A percentile compares a stretch with the other conserved stretches of the same genome.
These are phyloP conservation scores for Germaria angustata DNA, from an alignment of 2,888 invertebrate genomes.

Conservation along the genomic window DNA sequence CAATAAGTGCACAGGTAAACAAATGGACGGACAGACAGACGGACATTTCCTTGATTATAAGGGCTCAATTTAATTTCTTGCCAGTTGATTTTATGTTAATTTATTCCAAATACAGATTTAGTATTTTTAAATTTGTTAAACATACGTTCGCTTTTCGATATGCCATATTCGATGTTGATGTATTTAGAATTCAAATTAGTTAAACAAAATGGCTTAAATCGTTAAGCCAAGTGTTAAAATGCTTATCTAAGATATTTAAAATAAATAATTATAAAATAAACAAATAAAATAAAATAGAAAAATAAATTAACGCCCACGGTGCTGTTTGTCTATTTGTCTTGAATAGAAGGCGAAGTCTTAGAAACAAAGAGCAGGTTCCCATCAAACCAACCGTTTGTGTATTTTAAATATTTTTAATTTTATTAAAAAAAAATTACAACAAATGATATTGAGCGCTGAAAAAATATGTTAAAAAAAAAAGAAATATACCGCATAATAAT, in stretches of 20 bases:
- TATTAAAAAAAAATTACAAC: no score
- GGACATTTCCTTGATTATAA: slow-evolving; percentile 6
- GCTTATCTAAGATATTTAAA: background rate
- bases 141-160: slow-evolving; percentile 12
- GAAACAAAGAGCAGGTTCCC: slow-evolving; percentile 29
- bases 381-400: slow-evolving; percentile 9
- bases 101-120: slow-evolving; percentile 40
- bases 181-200: slow-evolving; percentile 39
- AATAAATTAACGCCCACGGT: slow-evolving; percentile 28
- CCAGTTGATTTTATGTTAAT: slow-evolving; percentile 45
- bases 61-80: slow-evolving; percentile 24
- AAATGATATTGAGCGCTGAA: background rate
- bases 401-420: background rate
- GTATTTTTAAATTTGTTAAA: background rate
- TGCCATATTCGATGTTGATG: slow-evolving; percentile 27
- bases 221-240: slow-evolving; percentile 31
- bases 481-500: background rate
- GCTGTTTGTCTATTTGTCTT: background rate
- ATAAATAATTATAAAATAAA: background rate
- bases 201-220: background rate
- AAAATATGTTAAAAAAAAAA: no score
- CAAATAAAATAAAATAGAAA: no score
- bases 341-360: background rate
- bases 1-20: background rate
- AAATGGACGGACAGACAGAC: no score